Evolutionary conservation across 2,113 vertebrate genomes (phyloP).

Genomic region (Acinonyx jubatus): DNA sequence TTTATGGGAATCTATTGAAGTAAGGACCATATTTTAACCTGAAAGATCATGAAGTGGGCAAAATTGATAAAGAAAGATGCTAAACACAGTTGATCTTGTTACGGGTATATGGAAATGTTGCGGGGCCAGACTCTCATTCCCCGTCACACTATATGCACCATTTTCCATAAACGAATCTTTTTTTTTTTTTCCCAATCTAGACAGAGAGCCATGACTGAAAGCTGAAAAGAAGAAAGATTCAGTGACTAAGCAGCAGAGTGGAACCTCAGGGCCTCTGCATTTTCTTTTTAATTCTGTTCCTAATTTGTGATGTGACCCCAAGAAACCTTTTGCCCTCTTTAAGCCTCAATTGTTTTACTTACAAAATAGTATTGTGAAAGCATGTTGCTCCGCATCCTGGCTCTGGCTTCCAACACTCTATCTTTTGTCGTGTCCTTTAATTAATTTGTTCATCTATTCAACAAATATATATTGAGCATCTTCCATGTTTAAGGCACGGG

Average conservation of each 20-base stretch:
- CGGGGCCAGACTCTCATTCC: conserved; percentile 47
- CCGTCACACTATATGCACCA: conserved; percentile 58
- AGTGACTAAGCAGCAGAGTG: conserved; percentile 71
- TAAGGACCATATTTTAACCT: conserved; percentile 32
- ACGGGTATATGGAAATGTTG: conserved; percentile 53
- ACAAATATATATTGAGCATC: conserved; percentile 38
- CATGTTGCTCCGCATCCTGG: conserved; percentile 40
- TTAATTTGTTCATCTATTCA: conserved; percentile 70
- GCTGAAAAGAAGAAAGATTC: conserved; percentile 72
- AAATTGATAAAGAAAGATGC: conserved; percentile 45
- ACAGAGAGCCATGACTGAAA: conserved; percentile 69
- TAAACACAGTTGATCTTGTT: conserved; percentile 42
- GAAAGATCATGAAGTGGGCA: conserved; percentile 37
- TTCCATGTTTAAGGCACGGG: conserved; percentile 1
- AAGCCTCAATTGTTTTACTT: conserved; percentile 76
- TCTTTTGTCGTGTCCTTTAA: conserved; percentile 65
- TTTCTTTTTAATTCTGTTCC: conserved; percentile 71
- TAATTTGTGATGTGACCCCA: conserved; percentile 79
- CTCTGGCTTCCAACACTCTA: conserved; percentile 27
- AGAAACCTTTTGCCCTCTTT: conserved; percentile 73
- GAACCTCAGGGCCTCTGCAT: conserved; percentile 64
- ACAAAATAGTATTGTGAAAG: conserved; percentile 69
- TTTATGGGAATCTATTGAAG: conserved; percentile 43
- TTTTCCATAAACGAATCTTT: conserved; percentile 55
- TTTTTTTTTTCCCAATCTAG: conserved; percentile 65